These are phyloP conservation scores for Marcusenius ussheri DNA, from an alignment of 2,113 vertebrate genomes.

Conservation along the genomic window DNA sequence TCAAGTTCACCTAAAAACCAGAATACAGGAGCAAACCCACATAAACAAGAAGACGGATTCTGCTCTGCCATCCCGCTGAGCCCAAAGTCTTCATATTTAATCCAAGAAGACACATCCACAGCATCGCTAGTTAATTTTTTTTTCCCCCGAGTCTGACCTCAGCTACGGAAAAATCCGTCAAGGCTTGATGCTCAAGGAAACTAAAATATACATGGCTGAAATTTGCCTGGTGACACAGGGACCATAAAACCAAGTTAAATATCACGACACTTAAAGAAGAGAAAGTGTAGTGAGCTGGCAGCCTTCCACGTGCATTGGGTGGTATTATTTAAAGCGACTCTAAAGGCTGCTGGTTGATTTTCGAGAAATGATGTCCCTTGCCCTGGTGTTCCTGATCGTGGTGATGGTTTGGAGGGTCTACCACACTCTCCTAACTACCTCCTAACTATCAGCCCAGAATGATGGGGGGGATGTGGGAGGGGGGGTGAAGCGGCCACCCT, in stretches of 20 bases:
- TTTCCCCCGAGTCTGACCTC: not conserved
- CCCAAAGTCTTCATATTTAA: not conserved
- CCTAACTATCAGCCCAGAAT: not conserved
- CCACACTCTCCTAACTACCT: not conserved
- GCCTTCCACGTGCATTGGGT: not conserved
- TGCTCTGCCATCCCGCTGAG: not conserved
- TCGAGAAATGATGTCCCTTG: not conserved
- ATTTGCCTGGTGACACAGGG: not conserved
- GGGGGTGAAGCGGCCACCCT: not conserved
- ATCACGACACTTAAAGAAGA: not conserved
- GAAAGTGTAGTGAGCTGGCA: not conserved
- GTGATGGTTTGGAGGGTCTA: not conserved
- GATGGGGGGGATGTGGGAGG: not conserved
- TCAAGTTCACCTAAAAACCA: not conserved
- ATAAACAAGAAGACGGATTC: not conserved
- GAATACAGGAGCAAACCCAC: not conserved
- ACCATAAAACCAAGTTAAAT: conserved; percentile 1
- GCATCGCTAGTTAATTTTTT: not conserved
- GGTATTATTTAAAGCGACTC: not conserved
- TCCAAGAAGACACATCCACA: not conserved
- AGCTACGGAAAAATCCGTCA: not conserved
- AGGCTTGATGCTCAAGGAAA: not conserved
- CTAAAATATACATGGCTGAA: not conserved
- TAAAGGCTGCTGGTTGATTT: not conserved
- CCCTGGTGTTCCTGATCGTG: not conserved